Evolutionary conservation across 2,113 vertebrate species (phyloP).

Genomic region (Etheostoma spectabile): DNA sequence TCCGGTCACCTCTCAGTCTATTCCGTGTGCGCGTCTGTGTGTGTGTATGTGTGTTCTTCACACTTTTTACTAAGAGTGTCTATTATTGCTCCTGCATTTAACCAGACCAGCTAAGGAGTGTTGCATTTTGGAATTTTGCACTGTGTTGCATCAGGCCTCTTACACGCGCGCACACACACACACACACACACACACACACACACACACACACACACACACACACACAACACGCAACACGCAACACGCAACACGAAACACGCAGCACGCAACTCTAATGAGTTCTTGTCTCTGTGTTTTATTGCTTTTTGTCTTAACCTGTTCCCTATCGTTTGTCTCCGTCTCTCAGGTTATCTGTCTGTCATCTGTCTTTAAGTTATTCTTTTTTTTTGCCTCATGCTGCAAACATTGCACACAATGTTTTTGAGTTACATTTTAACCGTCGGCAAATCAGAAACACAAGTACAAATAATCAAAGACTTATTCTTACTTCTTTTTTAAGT

Average conservation of each 20-base stretch:
- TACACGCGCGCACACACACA: not conserved
- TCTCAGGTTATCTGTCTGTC: constrained; percentile 34
- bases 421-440: constrained; percentile 13
- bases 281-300: constrained; percentile 34
- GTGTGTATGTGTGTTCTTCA: no score
- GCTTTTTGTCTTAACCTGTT: constrained; percentile 25
- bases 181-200: no score
- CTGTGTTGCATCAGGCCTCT: constrained; percentile 36
- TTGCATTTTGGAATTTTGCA: constrained; percentile 40
- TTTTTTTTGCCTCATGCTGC: constrained; percentile 27
- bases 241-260: no score
- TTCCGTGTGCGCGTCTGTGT: no score
- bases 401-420: constrained; percentile 28
- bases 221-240: no score
- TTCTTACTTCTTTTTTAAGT: not conserved
- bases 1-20: no score
- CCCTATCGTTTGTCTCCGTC: constrained; percentile 22
- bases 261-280: constrained; percentile 18
- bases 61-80: not conserved
- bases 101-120: not conserved
- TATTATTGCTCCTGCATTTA: constrained; percentile 1
- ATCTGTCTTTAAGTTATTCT: not conserved
- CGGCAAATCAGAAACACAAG: constrained; percentile 11
- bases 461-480: constrained; percentile 23
- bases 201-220: no score